Evolutionary conservation across 2,113 vertebrate species (phyloP), one percentile per base, ranked within the genome.

Genomic region (Numida meleagris): DNA sequence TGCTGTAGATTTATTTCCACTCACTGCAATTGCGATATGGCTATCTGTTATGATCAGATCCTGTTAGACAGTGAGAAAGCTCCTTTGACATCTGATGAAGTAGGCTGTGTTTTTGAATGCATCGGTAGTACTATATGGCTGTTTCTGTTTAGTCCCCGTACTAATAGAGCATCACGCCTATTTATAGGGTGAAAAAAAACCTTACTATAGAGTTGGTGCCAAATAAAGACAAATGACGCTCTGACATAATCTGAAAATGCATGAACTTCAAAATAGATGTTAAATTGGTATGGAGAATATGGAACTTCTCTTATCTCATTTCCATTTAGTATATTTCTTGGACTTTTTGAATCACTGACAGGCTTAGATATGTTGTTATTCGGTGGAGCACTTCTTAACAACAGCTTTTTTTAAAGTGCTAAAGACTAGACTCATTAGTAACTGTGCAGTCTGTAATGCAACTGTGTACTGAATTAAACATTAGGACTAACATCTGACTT

Each of bases 221-320:
- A 87, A 95, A 82, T 20, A 87, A 93, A 92, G 93, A 95, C 48
- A 89, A 93, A 94, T 82, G 62, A 70, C 17, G 73, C 48, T 27
- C 36, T 3, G 4, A 70, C 70, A 55, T 65, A 59, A 92, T 84
- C 89, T 92, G 74, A 95, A 95, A 95, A 95, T 45, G 20, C 45
- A 82, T 90, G 33, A 79, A 92, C 31, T 78, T 65, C 48, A 91
- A 78, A 75, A 73, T 59, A 82, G 71, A 36, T 85, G 93, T 89
- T 88, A 86, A 76, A 94, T 62, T 85, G 58, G 16, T 73, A 82
- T 29, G 43, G 58, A 94, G 51, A 58, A 17, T 36, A 61, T 58
- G 66, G 81, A 86, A 74, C 34, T 63, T 73, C 77, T 92, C 58
- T 70, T 90, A 75, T 79, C 45, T 94, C 74, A 62, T 16, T 82